A percentile compares a stretch with the other conserved stretches of the same genome.
Conservation (phyloP, 2,888 invertebrate species). For the Nephrotoma flavescens region DNA sequence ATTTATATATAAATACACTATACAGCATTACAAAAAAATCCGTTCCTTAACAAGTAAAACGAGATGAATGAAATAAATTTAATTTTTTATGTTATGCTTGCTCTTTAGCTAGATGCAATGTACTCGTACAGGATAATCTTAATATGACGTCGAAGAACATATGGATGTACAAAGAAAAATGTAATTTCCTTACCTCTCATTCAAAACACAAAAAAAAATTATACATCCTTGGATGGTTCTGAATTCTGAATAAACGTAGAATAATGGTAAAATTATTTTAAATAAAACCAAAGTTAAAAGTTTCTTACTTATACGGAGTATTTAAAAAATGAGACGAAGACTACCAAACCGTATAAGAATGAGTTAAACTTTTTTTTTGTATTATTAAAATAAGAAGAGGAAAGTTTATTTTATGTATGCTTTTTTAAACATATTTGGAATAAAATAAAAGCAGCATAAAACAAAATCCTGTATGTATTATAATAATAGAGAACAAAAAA, state of each 20-base stretch:
- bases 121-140: neutral
- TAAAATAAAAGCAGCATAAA: neutral
- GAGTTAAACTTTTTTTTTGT: neutral
- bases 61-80: neutral
- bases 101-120: neutral
- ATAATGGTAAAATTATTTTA: neutral
- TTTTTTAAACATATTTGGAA: neutral
- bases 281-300: neutral
- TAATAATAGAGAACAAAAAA: neutral
- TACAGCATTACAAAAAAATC: neutral
- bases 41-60: neutral
- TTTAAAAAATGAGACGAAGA: neutral
- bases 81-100: neutral
- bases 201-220: neutral
- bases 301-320: neutral
- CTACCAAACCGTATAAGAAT: neutral
- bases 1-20: neutral
- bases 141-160: neutral
- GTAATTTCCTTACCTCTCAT: neutral
- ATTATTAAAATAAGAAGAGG: neutral
- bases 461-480: neutral
- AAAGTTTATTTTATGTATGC: neutral
- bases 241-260: neutral
- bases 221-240: neutral
- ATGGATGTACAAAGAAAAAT: neutral